Base-by-base conservation (phyloP, 1,140 invertebrate genomes). In the Zeugodacus cucurbitae region DNA sequence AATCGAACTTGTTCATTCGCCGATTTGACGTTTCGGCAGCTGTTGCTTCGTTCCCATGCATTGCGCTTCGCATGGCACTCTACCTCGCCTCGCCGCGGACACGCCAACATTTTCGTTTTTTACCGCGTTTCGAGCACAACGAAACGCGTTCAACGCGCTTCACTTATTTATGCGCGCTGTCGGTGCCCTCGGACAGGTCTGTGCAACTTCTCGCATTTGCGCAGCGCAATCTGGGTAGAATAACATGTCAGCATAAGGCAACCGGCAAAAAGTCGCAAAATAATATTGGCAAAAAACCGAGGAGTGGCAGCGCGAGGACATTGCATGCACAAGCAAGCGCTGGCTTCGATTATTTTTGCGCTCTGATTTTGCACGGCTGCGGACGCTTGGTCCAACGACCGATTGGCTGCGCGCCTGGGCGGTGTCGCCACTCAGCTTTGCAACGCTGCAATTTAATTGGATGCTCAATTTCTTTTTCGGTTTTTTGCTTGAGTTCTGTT, bases 121-220 rank as follows among this genome's bases (percentile, higher is more conserved):
- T 82, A 41, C 26, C n/a, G 14, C n/a, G 11, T 82, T 29, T 34
- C 3, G 41, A 29, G 74, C 74, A 48, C 74, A 82, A 41, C 74
- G 41, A 82, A 82, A 82, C 44, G 74, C 74, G 74, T 48, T 82
- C 41, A 82, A 82, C n/a, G 74, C 74, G 74, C 44, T 82, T 82
- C 74, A 82, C n/a, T 82, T 82, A 44, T 82, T 82, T 82, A 82
- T 82, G 74, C n/a, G 74, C n/a, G 74, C 41, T 82, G 74, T 29
- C 41, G 48, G 74, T 17, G 48, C 48, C 48, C 20, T 20, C 59
- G 41, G 41, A 82, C 41, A 48, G 34, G 74, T 34, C 26, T 82
- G 64, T 70, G 74, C 74, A 82, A 82, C 41, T 48, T 82, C 17
- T 74, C 70, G 26, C 70, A 44, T 41, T 44, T n/a, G 74, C 26